phyloP scores from a whole-genome alignment of 1,140 invertebrate genomes.

The Periplaneta americana region DNA sequence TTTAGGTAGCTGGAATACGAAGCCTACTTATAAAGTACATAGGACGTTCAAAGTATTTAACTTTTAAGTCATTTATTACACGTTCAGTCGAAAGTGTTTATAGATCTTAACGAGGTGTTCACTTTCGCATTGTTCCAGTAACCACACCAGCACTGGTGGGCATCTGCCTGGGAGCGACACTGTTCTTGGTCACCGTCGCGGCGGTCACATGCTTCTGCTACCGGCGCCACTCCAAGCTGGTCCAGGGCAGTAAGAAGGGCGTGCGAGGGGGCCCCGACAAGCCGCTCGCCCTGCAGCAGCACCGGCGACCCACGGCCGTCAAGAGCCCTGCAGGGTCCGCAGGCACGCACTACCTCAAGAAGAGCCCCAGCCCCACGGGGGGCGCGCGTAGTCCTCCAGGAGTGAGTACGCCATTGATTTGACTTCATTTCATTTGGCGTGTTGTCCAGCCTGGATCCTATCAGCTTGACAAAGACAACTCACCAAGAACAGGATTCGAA shows the following conservation, averaged over 20 bases:
- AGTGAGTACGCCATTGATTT: no score
- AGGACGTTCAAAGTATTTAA: no score
- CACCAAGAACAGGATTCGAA: no score
- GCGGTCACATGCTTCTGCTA: conserved; percentile 55
- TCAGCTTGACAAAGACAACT: no score
- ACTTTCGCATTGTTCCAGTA: conserved; percentile 52
- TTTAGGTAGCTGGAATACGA: no score
- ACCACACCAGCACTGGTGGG: conserved; percentile 55
- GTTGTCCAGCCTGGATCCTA: no score
- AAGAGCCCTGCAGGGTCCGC: conserved; percentile 54
- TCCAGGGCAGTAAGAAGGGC: conserved; percentile 32
- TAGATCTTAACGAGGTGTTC: no score
- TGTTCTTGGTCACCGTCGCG: conserved; percentile 49
- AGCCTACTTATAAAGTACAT: no score
- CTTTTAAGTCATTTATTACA: no score
- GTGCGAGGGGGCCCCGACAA: conserved; percentile 45
- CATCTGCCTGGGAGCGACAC: conserved; percentile 49
- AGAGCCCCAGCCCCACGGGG: conserved; percentile 79
- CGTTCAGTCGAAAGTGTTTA: no score
- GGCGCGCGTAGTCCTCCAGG: conserved; percentile 39
- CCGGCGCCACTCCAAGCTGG: conserved; percentile 34
- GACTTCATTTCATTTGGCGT: no score
- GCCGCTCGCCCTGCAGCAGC: conserved; percentile 51
- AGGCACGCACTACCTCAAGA: conserved; percentile 77
- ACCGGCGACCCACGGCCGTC: conserved; percentile 58